Conservation (phyloP, 2,113 vertebrate species). For the Periophthalmodon schlosseri region DNA sequence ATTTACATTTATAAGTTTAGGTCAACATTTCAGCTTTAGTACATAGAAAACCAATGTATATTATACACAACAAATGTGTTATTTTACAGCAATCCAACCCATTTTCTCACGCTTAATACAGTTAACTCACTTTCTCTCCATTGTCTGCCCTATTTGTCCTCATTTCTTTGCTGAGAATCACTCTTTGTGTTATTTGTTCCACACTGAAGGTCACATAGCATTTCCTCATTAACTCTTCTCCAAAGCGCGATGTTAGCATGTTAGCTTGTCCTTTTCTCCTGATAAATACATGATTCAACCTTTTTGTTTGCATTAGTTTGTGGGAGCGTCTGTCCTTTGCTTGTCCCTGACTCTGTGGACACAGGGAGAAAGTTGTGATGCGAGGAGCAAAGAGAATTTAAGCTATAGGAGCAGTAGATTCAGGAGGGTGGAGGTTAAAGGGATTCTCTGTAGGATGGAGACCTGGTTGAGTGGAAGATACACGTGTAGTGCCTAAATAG, state of each 20-base stretch:
- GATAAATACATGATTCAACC: conserved; percentile 21
- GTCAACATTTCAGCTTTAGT: too few species aligned
- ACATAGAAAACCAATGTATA: too few species aligned
- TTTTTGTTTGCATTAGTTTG: conserved; percentile 26
- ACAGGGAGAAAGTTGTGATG: background rate
- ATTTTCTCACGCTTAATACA: conserved; percentile 5
- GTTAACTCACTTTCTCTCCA: background rate
- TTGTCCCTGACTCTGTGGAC: conserved; percentile 22
- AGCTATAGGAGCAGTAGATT: background rate
- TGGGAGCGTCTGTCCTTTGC: conserved; percentile 19
- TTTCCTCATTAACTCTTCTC: background rate
- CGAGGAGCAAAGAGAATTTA: background rate
- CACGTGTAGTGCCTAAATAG: background rate
- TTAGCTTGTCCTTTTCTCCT: conserved; percentile 7
- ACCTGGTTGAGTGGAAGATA: background rate
- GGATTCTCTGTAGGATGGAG: background rate
- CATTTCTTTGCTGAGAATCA: background rate
- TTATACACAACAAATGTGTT: background rate
- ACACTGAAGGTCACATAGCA: background rate
- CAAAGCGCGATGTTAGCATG: background rate
- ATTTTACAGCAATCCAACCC: background rate
- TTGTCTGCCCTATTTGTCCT: background rate
- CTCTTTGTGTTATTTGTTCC: background rate
- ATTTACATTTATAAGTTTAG: too few species aligned
- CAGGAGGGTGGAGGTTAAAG: background rate